Evolutionary conservation across 2,797 vertebrate genomes (phyloP).

Genomic region (Toxotes lorentzi): DNA sequence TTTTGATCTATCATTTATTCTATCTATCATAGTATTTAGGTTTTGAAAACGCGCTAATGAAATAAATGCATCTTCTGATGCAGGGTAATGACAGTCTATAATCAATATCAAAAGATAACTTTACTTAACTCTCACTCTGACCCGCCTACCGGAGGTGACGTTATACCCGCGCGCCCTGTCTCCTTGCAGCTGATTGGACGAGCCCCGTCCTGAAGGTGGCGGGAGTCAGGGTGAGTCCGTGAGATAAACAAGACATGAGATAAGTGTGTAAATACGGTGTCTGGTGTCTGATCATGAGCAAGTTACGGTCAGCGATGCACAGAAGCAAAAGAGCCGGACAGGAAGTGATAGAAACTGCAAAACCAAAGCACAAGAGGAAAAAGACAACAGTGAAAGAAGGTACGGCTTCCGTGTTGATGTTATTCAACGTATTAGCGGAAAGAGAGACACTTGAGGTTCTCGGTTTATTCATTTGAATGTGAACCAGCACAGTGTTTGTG

Average conservation of each 20-base stretch:
- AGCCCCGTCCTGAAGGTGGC: slow-evolving; percentile 44
- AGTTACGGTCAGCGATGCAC: slow-evolving; percentile 45
- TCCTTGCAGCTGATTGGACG: slow-evolving; percentile 67
- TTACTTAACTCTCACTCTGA: rapidly evolving
- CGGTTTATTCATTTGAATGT: neutral
- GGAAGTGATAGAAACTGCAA: slow-evolving; percentile 35
- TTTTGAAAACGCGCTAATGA: neutral
- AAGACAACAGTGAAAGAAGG: slow-evolving; percentile 69
- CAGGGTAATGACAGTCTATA: neutral
- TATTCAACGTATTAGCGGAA: neutral
- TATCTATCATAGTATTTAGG: too few species aligned
- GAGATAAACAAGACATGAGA: slow-evolving; percentile 23
- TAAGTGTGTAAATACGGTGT: rapidly evolving
- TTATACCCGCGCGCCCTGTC: rapidly evolving
- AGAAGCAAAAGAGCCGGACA: slow-evolving; percentile 44
- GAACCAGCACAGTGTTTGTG: neutral
- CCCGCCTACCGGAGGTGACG: slow-evolving; percentile 52
- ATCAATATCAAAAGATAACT: neutral
- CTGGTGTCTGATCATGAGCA: slow-evolving; percentile 40
- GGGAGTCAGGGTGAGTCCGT: slow-evolving; percentile 30
- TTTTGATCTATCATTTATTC: too few species aligned
- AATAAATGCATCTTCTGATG: neutral
- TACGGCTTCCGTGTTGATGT: slow-evolving; percentile 7
- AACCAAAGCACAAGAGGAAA: slow-evolving; percentile 61
- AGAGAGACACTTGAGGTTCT: neutral